Percentiles rank a stretch among this genome's conserved stretches.
These are phyloP conservation scores for Hippocampus mohnikei DNA, from an alignment of 2,113 vertebrate species.

Conservation along the genomic window DNA sequence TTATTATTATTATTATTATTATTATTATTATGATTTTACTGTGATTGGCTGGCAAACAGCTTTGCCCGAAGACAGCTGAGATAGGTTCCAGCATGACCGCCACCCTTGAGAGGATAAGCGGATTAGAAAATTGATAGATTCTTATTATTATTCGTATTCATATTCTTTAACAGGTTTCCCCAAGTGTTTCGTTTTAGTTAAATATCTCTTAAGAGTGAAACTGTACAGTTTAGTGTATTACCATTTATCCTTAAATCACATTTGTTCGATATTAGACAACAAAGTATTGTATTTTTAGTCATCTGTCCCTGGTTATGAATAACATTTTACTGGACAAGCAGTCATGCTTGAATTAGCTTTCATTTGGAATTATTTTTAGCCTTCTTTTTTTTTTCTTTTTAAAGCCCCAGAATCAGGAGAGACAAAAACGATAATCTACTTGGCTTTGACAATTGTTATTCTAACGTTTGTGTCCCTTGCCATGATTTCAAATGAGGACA, in stretches of 20 bases:
- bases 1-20: too few relatives aligned
- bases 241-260: background rate
- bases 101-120: too few relatives aligned
- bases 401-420: background rate
- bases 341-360: background rate
- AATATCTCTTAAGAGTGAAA: too few relatives aligned
- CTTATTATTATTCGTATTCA: too few relatives aligned
- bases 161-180: too few relatives aligned
- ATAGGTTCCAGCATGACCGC: too few relatives aligned
- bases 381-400: background rate
- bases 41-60: too few relatives aligned
- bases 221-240: too few relatives aligned
- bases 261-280: background rate
- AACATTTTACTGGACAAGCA: background rate
- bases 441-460: background rate
- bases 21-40: too few relatives aligned
- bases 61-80: too few relatives aligned
- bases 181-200: too few relatives aligned
- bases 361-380: background rate
- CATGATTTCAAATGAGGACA: background rate
- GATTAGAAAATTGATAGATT: too few relatives aligned
- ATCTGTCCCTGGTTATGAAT: background rate
- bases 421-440: background rate
- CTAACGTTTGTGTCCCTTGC: background rate
- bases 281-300: background rate